Conservation (phyloP, 2,797 vertebrate genomes). For the Thamnophis elegans region DNA sequence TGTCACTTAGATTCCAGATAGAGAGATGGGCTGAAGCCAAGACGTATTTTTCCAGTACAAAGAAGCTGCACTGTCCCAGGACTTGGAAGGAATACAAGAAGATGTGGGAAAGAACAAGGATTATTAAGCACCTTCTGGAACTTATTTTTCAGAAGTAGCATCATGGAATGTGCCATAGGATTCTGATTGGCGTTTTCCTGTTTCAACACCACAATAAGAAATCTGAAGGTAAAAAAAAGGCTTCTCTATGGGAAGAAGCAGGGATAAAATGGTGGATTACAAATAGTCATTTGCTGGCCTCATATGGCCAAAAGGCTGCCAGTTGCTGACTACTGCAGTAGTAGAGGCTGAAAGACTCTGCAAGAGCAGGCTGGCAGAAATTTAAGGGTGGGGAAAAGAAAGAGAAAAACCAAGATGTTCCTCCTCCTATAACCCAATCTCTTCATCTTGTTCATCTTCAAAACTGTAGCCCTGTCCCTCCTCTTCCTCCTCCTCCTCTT, state of each 20-base stretch:
- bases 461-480: constrained; percentile 50
- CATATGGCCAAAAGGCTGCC: background rate
- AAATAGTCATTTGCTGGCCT: background rate
- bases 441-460: constrained; percentile 58
- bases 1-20: background rate
- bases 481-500: constrained; percentile 41
- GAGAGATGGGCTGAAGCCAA: background rate
- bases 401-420: background rate
- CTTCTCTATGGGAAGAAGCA: background rate
- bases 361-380: background rate
- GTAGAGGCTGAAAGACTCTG: background rate
- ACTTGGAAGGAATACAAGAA: background rate
- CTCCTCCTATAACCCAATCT: constrained; percentile 81
- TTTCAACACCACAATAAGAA: background rate
- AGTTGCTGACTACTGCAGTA: background rate
- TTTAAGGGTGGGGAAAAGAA: background rate
- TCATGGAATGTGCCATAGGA: background rate
- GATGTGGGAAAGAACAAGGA: background rate
- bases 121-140: background rate
- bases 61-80: background rate
- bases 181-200: background rate
- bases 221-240: background rate
- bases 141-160: background rate
- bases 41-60: background rate
- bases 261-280: background rate